A percentile compares a stretch with the other conserved stretches of the same genome.
phyloP scores from a whole-genome alignment of 2,888 invertebrate species.

The Podabrus alpinus region DNA sequence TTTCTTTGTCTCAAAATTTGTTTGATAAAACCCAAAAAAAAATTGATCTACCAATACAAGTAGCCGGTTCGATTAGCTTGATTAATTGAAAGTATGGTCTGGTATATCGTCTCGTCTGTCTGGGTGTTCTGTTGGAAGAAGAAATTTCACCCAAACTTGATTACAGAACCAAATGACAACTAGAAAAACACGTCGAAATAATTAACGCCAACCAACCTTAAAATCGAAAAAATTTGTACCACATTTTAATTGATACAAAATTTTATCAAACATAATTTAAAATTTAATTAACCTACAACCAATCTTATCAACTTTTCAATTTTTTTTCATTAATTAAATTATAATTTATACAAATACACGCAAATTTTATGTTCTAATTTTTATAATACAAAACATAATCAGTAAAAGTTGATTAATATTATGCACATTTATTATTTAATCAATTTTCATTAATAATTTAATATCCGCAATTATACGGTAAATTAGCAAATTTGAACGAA shows the following conservation, averaged over 20 bases:
- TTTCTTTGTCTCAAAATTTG: background rate
- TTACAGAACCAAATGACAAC: background rate
- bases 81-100: background rate
- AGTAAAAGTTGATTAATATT: constrained; percentile 2
- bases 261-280: background rate
- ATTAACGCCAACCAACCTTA: background rate
- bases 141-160: background rate
- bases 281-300: background rate
- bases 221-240: background rate
- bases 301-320: background rate
- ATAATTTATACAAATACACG: background rate
- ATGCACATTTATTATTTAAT: constrained; percentile 3
- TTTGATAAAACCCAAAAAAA: background rate
- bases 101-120: background rate
- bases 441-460: background rate
- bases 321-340: background rate
- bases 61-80: background rate
- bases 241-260: background rate
- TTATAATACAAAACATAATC: background rate
- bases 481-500: background rate
- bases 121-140: background rate
- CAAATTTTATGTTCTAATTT: background rate
- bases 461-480: background rate
- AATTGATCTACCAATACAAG: background rate
- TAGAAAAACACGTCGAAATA: background rate